Evolutionary conservation across 1,140 invertebrate genomes (phyloP).

Genomic region (Brachionus koreanus): DNA sequence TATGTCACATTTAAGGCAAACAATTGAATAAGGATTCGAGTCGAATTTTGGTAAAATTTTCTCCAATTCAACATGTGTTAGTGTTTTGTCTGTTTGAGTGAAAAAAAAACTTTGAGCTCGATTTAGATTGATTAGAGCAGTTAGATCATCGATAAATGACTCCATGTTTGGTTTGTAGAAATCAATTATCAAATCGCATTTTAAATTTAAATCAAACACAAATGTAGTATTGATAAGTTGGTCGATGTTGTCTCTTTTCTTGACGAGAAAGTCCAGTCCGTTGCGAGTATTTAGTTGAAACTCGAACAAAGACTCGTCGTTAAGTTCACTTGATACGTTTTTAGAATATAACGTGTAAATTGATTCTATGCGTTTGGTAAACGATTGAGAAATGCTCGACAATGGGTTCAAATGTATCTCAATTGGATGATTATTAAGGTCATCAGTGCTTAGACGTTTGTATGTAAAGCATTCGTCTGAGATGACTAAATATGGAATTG

Average conservation of each 20-base stretch:
- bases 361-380: neutral
- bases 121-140: neutral
- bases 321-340: neutral
- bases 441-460: neutral
- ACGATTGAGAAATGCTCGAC: neutral
- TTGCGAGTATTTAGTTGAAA: neutral
- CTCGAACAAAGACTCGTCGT: neutral
- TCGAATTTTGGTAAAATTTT: neutral
- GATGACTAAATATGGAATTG: neutral
- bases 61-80: neutral
- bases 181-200: neutral
- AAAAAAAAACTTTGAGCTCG: neutral
- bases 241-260: neutral
- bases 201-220: conserved; percentile 4
- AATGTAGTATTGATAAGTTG: neutral
- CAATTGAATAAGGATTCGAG: neutral
- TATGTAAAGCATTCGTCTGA: neutral
- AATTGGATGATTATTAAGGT: neutral
- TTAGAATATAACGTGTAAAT: neutral
- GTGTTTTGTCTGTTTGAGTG: neutral
- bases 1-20: neutral
- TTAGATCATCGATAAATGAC: neutral
- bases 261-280: neutral
- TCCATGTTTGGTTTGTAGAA: neutral
- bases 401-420: neutral